Evolutionary conservation across 1,140 invertebrate species (phyloP), one percentile per base, ranked within the genome.

Genomic region (Sycobia sp.): DNA sequence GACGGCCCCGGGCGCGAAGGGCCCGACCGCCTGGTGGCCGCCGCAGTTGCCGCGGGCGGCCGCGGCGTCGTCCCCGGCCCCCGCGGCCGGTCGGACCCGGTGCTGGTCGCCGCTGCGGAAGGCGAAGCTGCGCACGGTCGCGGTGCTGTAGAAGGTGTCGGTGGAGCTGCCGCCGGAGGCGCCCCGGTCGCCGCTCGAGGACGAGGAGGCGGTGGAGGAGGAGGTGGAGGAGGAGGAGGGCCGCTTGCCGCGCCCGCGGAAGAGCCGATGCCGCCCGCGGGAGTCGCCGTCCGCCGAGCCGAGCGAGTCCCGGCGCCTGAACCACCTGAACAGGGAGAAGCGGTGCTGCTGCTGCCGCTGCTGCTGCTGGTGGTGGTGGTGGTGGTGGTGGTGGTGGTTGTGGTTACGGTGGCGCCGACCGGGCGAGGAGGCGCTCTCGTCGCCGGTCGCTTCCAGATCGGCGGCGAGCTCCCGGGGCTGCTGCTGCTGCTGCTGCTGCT

Each of bases 71-170:
- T 4, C 5, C 5, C 29, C 29, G 29, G 29, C 5, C 29, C 5
- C 5, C 29, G 29, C 5, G 29, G 29, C 29, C 29, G 29, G 5
- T 4, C 29, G 29, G 5, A 32, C 29, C 29, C 29, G 29, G 29
- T 7, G n/a, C n/a, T n/a, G n/a, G n/a, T n/a, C 51, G 57, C 47
- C 49, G 68, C 71, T 76, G 72, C 72, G 85, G 82, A 89, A 91
- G 8, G 88, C 85, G 73, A 92, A 91, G 69, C 89, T 90, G 8
- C 83, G 86, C 0, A 87, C 87, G 0, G 89, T 90, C 16, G 88
- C 85, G 16, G 87, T 89, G 68, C 89, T 91, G 67, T 87, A 84
- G 20, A 84, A 74, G 3, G 85, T 86, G 69, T 83, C 82, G 46
- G 86, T 76, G 70, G 86, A 87, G 18, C 83, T 84, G 22, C 83